phyloP scores from a whole-genome alignment of 2,888 invertebrate species.

The Meloe dianella region DNA sequence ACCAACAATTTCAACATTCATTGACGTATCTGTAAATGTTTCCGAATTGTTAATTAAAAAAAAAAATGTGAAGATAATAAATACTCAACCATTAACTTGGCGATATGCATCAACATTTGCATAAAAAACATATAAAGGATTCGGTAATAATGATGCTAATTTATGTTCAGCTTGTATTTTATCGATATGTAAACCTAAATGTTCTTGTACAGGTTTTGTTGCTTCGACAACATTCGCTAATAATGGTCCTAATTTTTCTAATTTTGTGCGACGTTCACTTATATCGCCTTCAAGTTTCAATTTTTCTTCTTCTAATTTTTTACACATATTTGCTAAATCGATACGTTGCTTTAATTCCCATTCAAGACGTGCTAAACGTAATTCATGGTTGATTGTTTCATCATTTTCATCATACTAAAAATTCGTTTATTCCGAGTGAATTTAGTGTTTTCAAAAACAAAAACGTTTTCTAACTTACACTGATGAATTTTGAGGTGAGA shows the following conservation, averaged over 20 bases:
- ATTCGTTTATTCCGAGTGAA: not conserved
- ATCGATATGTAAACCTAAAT: conserved; percentile 80
- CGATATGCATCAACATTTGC: conserved; percentile 83
- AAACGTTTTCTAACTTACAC: conserved; percentile 41
- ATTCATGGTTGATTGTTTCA: conserved; percentile 72
- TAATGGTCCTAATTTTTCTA: conserved; percentile 84
- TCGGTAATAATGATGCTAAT: conserved; percentile 76
- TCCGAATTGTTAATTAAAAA: conserved; percentile 12
- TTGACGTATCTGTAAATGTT: conserved; percentile 53
- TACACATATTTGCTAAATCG: conserved; percentile 77
- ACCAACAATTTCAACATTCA: conserved; percentile 66
- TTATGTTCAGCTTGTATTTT: conserved; percentile 79
- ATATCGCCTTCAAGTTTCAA: conserved; percentile 71
- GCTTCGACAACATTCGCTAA: conserved; percentile 74
- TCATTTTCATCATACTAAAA: conserved; percentile 46
- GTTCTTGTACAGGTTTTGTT: conserved; percentile 88
- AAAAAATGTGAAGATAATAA: too few species aligned
- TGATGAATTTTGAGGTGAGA: conserved; percentile 49
- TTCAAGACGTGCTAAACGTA: conserved; percentile 84
- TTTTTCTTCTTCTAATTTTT: conserved; percentile 76
- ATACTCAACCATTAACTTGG: conserved; percentile 80
- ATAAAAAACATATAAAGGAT: conserved; percentile 85
- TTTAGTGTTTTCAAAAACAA: too few species aligned
- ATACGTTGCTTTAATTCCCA: conserved; percentile 92
- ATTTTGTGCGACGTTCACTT: conserved; percentile 59